phyloP scores from a whole-genome alignment of 2,797 vertebrate genomes.

The Novumbra hubbsi region DNA sequence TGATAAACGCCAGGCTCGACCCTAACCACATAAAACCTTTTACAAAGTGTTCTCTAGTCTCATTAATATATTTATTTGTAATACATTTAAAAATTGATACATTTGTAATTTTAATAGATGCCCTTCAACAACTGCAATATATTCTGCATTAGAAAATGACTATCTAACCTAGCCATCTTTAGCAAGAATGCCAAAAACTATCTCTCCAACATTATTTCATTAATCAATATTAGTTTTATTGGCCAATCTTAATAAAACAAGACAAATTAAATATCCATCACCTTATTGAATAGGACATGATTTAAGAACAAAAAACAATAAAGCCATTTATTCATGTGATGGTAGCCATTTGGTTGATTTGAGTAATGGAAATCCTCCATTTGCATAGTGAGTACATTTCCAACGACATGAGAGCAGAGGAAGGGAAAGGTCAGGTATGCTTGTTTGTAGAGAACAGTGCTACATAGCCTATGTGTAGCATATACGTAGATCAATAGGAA shows the following conservation, averaged over 20 bases:
- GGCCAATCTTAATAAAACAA: neutral
- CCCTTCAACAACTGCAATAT: too few relatives aligned
- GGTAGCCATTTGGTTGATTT: slow-evolving; percentile 69
- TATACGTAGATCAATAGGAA: neutral
- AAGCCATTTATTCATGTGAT: neutral
- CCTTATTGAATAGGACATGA: neutral
- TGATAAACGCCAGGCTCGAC: too few relatives aligned
- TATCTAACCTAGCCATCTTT: too few relatives aligned
- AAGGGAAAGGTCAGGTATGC: slow-evolving; percentile 42
- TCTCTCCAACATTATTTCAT: neutral
- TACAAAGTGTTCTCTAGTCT: too few relatives aligned
- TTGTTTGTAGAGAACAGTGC: neutral
- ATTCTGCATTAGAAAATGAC: too few relatives aligned
- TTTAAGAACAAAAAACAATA: neutral
- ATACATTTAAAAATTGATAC: too few relatives aligned
- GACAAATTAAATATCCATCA: neutral
- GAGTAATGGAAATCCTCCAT: slow-evolving; percentile 74
- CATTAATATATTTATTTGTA: too few relatives aligned
- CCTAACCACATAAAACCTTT: too few relatives aligned
- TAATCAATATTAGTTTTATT: neutral
- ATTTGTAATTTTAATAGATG: too few relatives aligned
- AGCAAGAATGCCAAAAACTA: too few relatives aligned
- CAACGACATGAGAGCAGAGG: slow-evolving; percentile 31
- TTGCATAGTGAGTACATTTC: slow-evolving; percentile 66
- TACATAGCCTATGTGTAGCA: slow-evolving; percentile 11